phyloP scores from a whole-genome alignment of 2,113 vertebrate genomes.

The Saimiri boliviensis region DNA sequence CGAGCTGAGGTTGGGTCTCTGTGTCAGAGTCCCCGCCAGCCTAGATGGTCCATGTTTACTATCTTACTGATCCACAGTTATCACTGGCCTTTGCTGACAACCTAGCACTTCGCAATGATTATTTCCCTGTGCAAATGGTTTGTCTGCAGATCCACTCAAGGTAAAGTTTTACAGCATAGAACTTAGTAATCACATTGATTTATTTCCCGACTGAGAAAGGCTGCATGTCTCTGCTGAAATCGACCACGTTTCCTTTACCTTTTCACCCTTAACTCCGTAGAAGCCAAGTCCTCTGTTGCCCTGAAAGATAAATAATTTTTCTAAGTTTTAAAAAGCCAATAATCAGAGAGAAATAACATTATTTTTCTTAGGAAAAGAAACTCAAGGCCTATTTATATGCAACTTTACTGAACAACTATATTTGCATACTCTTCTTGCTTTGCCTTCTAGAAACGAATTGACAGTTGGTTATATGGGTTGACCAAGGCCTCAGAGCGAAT shows the following conservation, averaged over 20 bases:
- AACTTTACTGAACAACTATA: background rate
- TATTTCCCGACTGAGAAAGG: background rate
- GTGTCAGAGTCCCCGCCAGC: background rate
- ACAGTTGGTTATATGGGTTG: background rate
- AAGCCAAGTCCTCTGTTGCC: constrained; percentile 86
- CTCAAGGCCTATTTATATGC: background rate
- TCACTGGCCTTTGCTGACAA: background rate
- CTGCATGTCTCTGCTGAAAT: fast-evolving
- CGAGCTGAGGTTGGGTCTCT: fast-evolving
- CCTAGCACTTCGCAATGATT: background rate
- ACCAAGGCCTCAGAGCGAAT: background rate
- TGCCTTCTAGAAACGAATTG: background rate
- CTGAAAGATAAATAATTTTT: constrained; percentile 78
- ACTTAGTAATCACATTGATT: fast-evolving
- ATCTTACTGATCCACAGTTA: background rate
- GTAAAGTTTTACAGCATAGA: too few relatives aligned
- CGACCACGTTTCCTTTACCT: constrained; percentile 79
- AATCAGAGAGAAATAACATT: constrained; percentile 24
- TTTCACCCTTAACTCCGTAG: constrained; percentile 86
- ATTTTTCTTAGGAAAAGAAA: background rate
- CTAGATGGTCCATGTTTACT: too few relatives aligned
- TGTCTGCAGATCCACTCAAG: background rate
- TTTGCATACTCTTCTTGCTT: background rate
- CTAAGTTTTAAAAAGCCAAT: background rate
- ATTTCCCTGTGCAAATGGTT: fast-evolving